Base-by-base conservation (phyloP, 2,797 vertebrate genomes). In the Pseudochromis fuscus region DNA sequence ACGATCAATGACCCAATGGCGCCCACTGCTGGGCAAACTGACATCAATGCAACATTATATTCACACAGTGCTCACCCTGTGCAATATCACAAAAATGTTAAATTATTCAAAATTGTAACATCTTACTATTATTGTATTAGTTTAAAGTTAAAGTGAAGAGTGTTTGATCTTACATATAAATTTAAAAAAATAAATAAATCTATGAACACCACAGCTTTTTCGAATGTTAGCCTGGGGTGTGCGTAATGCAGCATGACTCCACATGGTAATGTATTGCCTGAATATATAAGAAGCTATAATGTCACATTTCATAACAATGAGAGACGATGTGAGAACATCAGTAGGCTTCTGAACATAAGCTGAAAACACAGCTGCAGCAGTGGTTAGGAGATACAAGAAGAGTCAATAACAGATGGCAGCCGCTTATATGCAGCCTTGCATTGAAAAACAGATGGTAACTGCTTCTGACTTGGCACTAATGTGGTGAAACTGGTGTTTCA, bases 1-100 rank as follows among this genome's bases (percentile, higher is more conserved):
- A 40, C n/a, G 1, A 27, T 33, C 42, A 15, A 21, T 25, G 31
- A 35, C 1, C n/a, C 33, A 69, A 62, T 59, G 53, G 76, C 74
- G 48, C 86, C 79, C 3, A 18, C 86, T 89, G 65, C 77, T 87
- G 90, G 83, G 3, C 58, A 69, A 61, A 52, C 13, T 16, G 1
- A 31, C 25, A 31, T 1, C 15, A 3, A 25, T 35, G 5, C 9
- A 18, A 21, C 15, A 13, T 27, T 13, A 19, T 24, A 18, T 12
- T n/a, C 7, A 7, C 7, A 21, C n/a, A 44, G 3, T 44, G 19
- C 12, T 8, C n/a, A 21, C 3, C n/a, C 2, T 21, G 19, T 11
- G 42, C 9, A 45, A 12, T 11, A 12, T 19, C 42, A 45, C 7
- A 44, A 21, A 10, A 44, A 19, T n/a, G n/a, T 9, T 38, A 15